Conservation (phyloP, 2,797 vertebrate species). For the Epinephelus awoara region DNA sequence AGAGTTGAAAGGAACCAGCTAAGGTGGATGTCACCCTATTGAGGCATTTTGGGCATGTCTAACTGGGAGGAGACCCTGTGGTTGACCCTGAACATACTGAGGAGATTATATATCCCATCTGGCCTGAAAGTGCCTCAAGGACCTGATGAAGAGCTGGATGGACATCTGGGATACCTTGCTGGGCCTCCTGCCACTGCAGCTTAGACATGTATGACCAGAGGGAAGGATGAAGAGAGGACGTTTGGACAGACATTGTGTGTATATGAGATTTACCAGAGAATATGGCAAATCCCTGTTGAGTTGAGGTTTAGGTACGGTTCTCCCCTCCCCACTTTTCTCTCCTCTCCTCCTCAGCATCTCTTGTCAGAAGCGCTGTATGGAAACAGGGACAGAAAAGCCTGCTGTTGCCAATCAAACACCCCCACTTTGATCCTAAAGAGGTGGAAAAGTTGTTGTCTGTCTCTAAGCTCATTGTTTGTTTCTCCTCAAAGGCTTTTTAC, state of each 20-base stretch:
- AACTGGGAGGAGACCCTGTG: background rate
- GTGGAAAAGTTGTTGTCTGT: slow-evolving; percentile 19
- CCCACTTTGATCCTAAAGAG: slow-evolving; percentile 36
- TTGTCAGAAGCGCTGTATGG: slow-evolving; percentile 16
- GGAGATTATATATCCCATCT: background rate
- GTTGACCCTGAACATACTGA: background rate
- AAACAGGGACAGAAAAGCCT: slow-evolving; percentile 2
- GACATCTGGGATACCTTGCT: background rate
- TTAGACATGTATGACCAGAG: background rate
- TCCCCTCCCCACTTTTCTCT: background rate
- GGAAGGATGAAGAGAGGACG: background rate
- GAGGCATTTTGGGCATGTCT: background rate
- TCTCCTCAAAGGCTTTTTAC: slow-evolving; percentile 34
- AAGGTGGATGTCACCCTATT: background rate
- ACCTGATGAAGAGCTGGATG: background rate
- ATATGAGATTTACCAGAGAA: background rate
- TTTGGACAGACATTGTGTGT: background rate
- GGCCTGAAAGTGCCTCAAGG: background rate
- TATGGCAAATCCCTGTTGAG: slow-evolving; percentile 15
- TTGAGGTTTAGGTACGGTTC: background rate
- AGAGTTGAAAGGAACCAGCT: background rate
- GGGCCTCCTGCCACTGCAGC: background rate
- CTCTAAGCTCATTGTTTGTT: slow-evolving; percentile 45
- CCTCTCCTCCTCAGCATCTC: slow-evolving; percentile 9
- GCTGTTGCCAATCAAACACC: slow-evolving; percentile 21